Percentiles rank a stretch among this genome's conserved stretches.
phyloP scores from a whole-genome alignment of 2,113 vertebrate genomes.

The Solea senegalensis region DNA sequence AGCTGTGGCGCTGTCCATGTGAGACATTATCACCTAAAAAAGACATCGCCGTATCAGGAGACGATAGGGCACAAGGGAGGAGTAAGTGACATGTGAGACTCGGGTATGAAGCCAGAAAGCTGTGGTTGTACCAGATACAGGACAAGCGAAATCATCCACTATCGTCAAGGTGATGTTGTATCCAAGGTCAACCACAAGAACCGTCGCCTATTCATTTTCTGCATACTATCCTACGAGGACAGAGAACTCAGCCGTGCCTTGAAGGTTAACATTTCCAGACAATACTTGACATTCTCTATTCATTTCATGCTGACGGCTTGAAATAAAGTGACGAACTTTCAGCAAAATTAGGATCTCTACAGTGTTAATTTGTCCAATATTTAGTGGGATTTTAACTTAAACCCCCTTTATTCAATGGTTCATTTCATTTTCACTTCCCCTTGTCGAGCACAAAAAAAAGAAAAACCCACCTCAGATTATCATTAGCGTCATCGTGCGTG shows the following conservation, averaged over 20 bases:
- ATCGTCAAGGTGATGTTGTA: neutral
- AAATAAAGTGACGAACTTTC: too few relatives aligned
- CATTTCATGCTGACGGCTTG: neutral
- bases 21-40: too few relatives aligned
- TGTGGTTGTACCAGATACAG: neutral
- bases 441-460: neutral
- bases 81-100: too few relatives aligned
- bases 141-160: neutral
- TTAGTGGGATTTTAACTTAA: neutral
- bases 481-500: constrained; percentile 10
- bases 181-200: neutral
- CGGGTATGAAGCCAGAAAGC: neutral
- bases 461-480: neutral
- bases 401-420: neutral
- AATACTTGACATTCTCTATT: constrained; percentile 25
- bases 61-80: too few relatives aligned
- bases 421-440: neutral
- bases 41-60: too few relatives aligned
- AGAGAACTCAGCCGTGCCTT: constrained; percentile 22
- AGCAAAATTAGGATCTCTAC: neutral
- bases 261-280: constrained; percentile 18
- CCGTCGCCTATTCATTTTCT: constrained; percentile 4
- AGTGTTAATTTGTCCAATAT: neutral
- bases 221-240: constrained; percentile 12
- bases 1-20: too few relatives aligned